A percentile compares a stretch with the other conserved stretches of the same genome.
Conservation (phyloP, 2,888 invertebrate species). For the Cheilosia vernalis region DNA sequence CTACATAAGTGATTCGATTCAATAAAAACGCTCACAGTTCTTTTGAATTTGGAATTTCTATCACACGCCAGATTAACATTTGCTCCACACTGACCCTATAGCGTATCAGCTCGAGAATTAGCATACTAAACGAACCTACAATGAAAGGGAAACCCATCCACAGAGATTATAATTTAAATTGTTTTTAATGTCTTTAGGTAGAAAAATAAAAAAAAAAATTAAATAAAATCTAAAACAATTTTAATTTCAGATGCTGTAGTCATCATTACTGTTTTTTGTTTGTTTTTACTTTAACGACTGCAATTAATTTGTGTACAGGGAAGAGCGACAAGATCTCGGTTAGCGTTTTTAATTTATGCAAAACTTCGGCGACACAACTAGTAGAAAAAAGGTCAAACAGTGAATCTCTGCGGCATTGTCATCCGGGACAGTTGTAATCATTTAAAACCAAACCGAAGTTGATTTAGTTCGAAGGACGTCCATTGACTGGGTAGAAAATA, state of each 20-base stretch:
- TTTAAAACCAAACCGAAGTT: conserved; percentile 40
- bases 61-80: neutral
- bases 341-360: conserved; percentile 70
- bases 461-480: conserved; percentile 77
- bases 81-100: neutral
- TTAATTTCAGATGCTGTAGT: conserved; percentile 52
- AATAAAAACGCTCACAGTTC: neutral
- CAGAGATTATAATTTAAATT: conserved; percentile 51
- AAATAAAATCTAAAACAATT: conserved; percentile 43
- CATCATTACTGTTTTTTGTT: conserved; percentile 41
- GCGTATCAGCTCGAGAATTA: conserved; percentile 19
- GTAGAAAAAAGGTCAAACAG: conserved; percentile 52
- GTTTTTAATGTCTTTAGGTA: conserved; percentile 35
- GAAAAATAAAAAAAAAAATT: conserved; percentile 18
- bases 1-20: neutral
- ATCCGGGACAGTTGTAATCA: conserved; percentile 70
- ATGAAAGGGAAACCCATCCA: conserved; percentile 66
- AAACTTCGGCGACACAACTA: conserved; percentile 44
- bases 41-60: neutral
- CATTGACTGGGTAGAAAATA: conserved; percentile 67
- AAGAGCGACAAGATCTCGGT: conserved; percentile 64
- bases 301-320: conserved; percentile 65
- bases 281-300: conserved; percentile 51
- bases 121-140: conserved; percentile 57
- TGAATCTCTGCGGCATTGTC: conserved; percentile 64